phyloP scores from a whole-genome alignment of 2,113 vertebrate genomes.

The Gila orcuttii region DNA sequence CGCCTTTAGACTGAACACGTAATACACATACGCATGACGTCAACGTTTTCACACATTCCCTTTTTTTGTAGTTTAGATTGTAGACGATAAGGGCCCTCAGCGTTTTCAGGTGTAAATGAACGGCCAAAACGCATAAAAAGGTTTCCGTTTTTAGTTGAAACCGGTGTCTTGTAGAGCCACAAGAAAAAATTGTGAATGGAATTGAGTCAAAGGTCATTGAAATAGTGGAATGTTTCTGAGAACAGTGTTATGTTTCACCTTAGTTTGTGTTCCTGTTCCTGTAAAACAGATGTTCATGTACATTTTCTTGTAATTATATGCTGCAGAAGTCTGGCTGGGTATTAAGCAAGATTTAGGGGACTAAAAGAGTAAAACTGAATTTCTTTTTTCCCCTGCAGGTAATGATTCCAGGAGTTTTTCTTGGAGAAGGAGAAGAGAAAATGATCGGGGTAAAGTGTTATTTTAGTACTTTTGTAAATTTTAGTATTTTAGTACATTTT shows the following conservation, averaged over 20 bases:
- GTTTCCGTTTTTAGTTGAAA: too few species aligned
- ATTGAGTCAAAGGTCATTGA: background rate
- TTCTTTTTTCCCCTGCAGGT: slow-evolving; percentile 58
- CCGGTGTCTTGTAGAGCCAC: too few species aligned
- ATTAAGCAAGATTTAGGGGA: background rate
- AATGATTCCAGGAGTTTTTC: slow-evolving; percentile 76
- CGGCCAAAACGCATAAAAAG: too few species aligned
- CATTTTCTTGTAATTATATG: background rate
- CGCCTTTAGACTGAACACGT: too few species aligned
- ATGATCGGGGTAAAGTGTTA: slow-evolving; percentile 68
- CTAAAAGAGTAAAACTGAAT: background rate
- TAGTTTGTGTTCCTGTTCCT: background rate
- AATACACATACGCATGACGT: too few species aligned
- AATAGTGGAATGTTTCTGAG: background rate
- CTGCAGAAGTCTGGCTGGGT: background rate
- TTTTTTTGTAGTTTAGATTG: too few species aligned
- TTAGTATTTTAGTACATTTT: too few species aligned
- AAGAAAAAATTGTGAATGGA: background rate
- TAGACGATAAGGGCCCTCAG: too few species aligned
- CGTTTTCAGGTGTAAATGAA: too few species aligned
- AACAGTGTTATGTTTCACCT: background rate
- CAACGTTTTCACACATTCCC: too few species aligned
- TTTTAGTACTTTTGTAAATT: background rate
- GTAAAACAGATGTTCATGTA: background rate
- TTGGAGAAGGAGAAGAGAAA: slow-evolving; percentile 76